Percentiles rank a stretch among this genome's conserved stretches.
These are phyloP conservation scores for Ceuthmochares aereus DNA, from an alignment of 2,113 vertebrate genomes.

Conservation along the genomic window DNA sequence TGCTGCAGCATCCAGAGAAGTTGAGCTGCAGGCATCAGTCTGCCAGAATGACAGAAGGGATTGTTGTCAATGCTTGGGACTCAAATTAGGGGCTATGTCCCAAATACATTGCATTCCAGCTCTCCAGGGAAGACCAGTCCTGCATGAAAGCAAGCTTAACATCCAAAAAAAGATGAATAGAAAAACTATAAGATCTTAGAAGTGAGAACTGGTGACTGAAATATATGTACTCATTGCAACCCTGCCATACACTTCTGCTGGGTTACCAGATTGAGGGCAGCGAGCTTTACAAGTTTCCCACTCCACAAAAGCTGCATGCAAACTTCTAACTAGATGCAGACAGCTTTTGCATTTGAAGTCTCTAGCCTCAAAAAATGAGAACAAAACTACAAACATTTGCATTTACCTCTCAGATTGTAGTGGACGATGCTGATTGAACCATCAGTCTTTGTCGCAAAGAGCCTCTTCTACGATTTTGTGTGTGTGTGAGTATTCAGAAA, in stretches of 20 bases:
- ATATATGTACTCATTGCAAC: background rate
- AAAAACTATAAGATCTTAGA: background rate
- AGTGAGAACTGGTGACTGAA: background rate
- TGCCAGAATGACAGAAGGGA: background rate
- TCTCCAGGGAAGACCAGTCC: background rate
- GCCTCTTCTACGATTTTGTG: background rate
- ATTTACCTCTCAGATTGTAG: background rate
- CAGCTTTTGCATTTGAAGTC: background rate
- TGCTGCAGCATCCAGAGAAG: fast-evolving
- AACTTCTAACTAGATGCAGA: background rate
- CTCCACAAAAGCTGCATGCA: background rate
- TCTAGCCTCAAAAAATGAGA: background rate
- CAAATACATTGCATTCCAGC: background rate
- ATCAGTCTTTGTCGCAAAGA: background rate
- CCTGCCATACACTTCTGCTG: background rate
- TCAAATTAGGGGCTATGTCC: background rate
- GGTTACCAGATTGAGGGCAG: fast-evolving
- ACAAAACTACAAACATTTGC: background rate
- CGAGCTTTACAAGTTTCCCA: background rate
- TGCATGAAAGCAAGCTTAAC: background rate
- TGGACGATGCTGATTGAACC: fast-evolving
- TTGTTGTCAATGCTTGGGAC: fast-evolving
- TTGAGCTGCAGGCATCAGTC: background rate
- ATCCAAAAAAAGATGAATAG: background rate
- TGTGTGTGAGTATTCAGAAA: background rate